Conservation (phyloP, 2,113 vertebrate genomes). For the Dendropsophus ebraccatus region DNA sequence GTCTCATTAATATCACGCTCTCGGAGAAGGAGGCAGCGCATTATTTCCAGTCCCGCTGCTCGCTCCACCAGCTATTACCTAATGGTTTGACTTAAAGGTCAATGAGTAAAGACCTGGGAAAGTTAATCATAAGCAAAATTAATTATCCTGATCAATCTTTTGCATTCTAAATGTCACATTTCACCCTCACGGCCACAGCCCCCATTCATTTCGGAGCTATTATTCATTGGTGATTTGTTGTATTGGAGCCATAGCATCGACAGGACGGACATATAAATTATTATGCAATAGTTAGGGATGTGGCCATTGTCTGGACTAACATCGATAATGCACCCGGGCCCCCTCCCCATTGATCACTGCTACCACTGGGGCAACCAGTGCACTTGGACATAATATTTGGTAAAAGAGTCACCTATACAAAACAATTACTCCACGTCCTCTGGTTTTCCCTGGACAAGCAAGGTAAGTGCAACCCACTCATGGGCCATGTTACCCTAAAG, state of each 20-base stretch:
- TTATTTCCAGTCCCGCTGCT: conserved; percentile 27
- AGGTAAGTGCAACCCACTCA: too few species aligned
- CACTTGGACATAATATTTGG: too few species aligned
- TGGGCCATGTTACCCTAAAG: too few species aligned
- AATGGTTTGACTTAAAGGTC: conserved; percentile 60
- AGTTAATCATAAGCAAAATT: conserved; percentile 60
- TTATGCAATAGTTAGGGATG: not conserved
- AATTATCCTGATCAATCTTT: conserved; percentile 59
- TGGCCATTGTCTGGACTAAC: not conserved
- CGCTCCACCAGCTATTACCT: conserved; percentile 52
- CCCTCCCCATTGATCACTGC: too few species aligned
- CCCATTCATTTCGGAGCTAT: conserved; percentile 36
- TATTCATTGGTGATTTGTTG: conserved; percentile 47
- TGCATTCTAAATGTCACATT: conserved; percentile 58
- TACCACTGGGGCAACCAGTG: not conserved
- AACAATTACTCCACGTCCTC: too few species aligned
- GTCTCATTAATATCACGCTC: conserved; percentile 47
- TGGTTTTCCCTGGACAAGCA: too few species aligned
- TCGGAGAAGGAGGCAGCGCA: conserved; percentile 23
- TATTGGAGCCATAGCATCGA: not conserved
- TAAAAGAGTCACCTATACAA: too few species aligned
- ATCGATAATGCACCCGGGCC: not conserved
- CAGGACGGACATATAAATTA: not conserved
- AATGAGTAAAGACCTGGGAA: conserved; percentile 54
- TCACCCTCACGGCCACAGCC: conserved; percentile 33